Conservation (phyloP, 2,113 vertebrate species). For the Hemibagrus wyckioides region DNA sequence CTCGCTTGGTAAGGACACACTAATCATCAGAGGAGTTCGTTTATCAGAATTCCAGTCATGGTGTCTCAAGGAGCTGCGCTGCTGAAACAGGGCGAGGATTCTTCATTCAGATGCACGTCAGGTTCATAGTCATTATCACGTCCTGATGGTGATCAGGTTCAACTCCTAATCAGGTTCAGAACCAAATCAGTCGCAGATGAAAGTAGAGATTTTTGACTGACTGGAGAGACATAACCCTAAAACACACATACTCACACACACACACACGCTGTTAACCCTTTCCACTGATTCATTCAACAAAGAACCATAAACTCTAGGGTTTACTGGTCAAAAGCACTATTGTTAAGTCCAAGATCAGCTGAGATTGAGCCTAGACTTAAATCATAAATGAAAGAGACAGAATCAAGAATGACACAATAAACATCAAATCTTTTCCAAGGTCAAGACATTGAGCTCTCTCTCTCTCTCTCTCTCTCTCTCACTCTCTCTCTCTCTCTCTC, state of each 20-base stretch:
- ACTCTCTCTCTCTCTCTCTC: too few relatives aligned
- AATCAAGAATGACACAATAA: not conserved
- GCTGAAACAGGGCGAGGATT: not conserved
- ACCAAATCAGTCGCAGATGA: not conserved
- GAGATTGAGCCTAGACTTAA: not conserved
- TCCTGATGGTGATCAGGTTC: not conserved
- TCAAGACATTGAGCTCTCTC: too few relatives aligned
- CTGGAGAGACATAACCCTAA: not conserved
- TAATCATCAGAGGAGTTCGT: not conserved
- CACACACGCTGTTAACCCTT: not conserved
- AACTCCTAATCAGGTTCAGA: not conserved
- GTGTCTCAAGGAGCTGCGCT: not conserved
- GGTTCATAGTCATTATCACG: not conserved
- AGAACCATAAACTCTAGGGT: not conserved
- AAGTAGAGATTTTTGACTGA: not conserved
- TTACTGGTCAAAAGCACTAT: not conserved
- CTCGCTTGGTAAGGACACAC: not conserved
- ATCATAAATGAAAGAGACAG: not conserved
- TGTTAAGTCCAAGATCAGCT: not conserved
- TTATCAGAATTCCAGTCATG: constrained; percentile 4
- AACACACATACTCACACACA: not conserved
- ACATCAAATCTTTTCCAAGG: not conserved
- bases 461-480: too few relatives aligned
- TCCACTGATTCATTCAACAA: not conserved
- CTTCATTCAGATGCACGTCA: constrained; percentile 8